Evolutionary conservation across 2,113 vertebrate species (phyloP).

Genomic region (Perca flavescens): DNA sequence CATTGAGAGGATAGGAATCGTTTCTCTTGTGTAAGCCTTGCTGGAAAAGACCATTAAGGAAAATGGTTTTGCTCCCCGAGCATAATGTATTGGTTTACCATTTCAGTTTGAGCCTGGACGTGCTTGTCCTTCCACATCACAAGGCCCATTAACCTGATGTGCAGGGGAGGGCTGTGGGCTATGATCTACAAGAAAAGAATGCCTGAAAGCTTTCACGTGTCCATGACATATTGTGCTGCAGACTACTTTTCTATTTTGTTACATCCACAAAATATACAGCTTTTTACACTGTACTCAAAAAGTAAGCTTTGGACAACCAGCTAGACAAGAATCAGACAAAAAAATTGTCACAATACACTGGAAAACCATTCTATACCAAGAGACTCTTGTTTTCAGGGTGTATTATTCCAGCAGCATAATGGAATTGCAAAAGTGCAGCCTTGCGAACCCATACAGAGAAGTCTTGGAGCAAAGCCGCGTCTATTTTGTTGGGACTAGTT

Average conservation of each 20-base stretch:
- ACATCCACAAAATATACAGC: slow-evolving; percentile 84
- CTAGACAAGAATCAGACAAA: slow-evolving; percentile 85
- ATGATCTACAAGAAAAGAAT: slow-evolving; percentile 76
- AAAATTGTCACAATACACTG: slow-evolving; percentile 85
- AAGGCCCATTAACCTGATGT: slow-evolving; percentile 84
- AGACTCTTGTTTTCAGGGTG: slow-evolving; percentile 82
- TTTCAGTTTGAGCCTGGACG: slow-evolving; percentile 80
- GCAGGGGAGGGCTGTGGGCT: slow-evolving; percentile 75
- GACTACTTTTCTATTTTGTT: slow-evolving; percentile 84
- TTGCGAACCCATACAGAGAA: slow-evolving; percentile 83
- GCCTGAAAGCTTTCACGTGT: slow-evolving; percentile 83
- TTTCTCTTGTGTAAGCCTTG: slow-evolving; percentile 81
- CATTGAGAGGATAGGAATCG: slow-evolving; percentile 74
- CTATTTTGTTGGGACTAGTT: slow-evolving; percentile 70
- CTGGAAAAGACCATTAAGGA: slow-evolving; percentile 83
- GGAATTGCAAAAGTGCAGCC: slow-evolving; percentile 86
- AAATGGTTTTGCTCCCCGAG: slow-evolving; percentile 80
- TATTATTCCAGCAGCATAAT: slow-evolving; percentile 87
- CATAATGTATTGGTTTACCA: slow-evolving; percentile 84
- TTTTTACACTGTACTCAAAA: slow-evolving; percentile 82
- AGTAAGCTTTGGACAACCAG: slow-evolving; percentile 88
- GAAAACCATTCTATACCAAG: slow-evolving; percentile 85
- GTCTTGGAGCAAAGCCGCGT: slow-evolving; percentile 80
- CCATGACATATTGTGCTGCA: slow-evolving; percentile 83
- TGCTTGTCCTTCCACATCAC: slow-evolving; percentile 81